These are phyloP conservation scores for Trematomus loennbergii DNA, from an alignment of 2,113 vertebrate genomes.

Conservation along the genomic window DNA sequence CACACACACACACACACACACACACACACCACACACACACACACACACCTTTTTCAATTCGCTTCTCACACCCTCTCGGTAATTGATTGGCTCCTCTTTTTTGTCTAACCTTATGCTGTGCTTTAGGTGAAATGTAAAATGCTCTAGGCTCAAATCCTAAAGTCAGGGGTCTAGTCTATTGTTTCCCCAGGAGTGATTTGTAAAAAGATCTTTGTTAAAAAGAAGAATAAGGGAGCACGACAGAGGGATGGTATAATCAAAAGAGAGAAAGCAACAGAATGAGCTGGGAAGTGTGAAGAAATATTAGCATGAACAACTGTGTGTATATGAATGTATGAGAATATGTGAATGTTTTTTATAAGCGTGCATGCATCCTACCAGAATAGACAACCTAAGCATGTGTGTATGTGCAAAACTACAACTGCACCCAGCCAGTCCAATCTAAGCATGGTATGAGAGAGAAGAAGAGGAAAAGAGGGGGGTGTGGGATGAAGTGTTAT, in stretches of 20 bases:
- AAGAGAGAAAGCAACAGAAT: background rate
- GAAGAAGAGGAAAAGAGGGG: constrained; percentile 16
- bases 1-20: background rate
- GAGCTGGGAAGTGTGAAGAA: background rate
- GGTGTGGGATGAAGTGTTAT: constrained; percentile 1
- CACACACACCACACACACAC: background rate
- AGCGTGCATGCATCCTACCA: background rate
- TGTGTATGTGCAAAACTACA: background rate
- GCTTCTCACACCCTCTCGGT: background rate
- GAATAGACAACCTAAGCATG: background rate
- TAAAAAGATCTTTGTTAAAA: background rate
- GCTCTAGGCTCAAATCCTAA: background rate
- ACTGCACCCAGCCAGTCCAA: background rate
- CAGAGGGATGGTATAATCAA: too few relatives aligned
- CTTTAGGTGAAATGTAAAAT: background rate
- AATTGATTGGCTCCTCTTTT: background rate
- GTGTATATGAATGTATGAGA: background rate
- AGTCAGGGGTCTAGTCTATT: background rate
- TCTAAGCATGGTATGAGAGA: background rate
- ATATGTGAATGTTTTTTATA: background rate
- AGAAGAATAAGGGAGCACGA: too few relatives aligned
- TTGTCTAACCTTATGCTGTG: background rate
- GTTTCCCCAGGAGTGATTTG: background rate
- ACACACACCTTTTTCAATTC: background rate
- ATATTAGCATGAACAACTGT: background rate